Evolutionary conservation across 1,140 invertebrate genomes (phyloP).

Genomic region (Drosophila nasuta): DNA sequence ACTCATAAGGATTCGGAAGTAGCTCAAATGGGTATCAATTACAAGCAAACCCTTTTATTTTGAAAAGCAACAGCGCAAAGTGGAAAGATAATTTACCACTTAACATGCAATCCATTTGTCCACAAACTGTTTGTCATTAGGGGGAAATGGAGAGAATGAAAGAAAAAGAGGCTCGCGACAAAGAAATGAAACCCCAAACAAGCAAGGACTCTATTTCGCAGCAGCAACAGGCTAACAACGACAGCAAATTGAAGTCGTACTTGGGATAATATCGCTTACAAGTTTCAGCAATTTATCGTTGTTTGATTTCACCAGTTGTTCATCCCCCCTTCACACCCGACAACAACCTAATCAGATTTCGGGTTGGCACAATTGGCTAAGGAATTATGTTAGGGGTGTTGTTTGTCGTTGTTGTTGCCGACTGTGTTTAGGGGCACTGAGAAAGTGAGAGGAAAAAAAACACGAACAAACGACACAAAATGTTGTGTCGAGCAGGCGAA

Average conservation of each 20-base stretch:
- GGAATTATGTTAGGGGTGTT: conserved; percentile 54
- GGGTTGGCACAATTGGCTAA: conserved; percentile 71
- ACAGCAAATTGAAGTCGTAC: conserved; percentile 60
- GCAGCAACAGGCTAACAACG: conserved; percentile 70
- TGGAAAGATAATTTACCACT: conserved; percentile 73
- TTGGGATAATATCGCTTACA: conserved; percentile 69
- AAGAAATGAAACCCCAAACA: conserved; percentile 58
- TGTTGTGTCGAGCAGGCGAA: conserved; percentile 54
- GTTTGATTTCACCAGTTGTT: conserved; percentile 61
- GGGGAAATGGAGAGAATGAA: not conserved
- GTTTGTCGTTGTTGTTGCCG: conserved; percentile 17
- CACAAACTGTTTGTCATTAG: conserved; percentile 58
- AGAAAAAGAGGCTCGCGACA: conserved; percentile 22
- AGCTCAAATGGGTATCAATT: conserved; percentile 53
- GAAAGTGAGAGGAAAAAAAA: not conserved
- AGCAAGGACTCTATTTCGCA: conserved; percentile 45
- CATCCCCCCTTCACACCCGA: conserved; percentile 7
- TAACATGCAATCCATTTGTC: conserved; percentile 60
- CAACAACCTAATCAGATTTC: conserved; percentile 73
- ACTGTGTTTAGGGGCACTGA: not conserved
- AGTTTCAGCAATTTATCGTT: conserved; percentile 80
- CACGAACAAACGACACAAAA: conserved; percentile 6
- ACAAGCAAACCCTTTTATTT: conserved; percentile 68
- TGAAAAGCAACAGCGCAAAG: conserved; percentile 13
- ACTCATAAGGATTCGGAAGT: conserved; percentile 14